Conservation (phyloP, 1,140 invertebrate genomes). For the Drosophila ambigua region DNA sequence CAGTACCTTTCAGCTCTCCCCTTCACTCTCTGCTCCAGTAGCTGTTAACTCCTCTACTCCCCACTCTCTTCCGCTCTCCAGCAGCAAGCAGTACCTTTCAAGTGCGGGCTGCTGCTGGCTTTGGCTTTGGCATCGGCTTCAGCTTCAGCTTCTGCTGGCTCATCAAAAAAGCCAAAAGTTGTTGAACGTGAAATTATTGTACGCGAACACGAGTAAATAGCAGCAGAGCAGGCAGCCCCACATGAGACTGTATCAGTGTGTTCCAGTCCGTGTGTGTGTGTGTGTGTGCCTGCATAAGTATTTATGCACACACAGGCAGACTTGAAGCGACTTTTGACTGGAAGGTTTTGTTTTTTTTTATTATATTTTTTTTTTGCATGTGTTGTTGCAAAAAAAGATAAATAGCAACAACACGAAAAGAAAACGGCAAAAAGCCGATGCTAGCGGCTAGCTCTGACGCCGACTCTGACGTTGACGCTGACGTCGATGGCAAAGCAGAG, state of each 20-base stretch:
- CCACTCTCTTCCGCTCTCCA: not conserved
- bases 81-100: conserved; percentile 46
- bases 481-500: conserved; percentile 28
- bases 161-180: conserved; percentile 81
- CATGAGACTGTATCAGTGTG: not conserved
- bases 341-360: too few species aligned
- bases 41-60: not conserved
- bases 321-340: too few species aligned
- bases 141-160: conserved; percentile 59
- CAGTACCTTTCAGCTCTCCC: too few species aligned
- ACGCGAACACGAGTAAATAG: conserved; percentile 77
- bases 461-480: conserved; percentile 31
- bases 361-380: conserved; percentile 29
- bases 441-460: conserved; percentile 5
- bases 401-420: conserved; percentile 38
- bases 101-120: conserved; percentile 49
- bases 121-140: conserved; percentile 4
- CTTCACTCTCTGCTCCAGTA: too few species aligned
- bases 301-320: conserved; percentile 31
- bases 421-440: conserved; percentile 24
- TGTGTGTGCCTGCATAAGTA: conserved; percentile 33
- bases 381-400: conserved; percentile 37
- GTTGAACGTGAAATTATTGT: conserved; percentile 81
- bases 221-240: conserved; percentile 10
- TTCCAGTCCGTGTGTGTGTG: conserved; percentile 1